Evolutionary conservation across 2,113 vertebrate species (phyloP).

Genomic region (Uria lomvia): DNA sequence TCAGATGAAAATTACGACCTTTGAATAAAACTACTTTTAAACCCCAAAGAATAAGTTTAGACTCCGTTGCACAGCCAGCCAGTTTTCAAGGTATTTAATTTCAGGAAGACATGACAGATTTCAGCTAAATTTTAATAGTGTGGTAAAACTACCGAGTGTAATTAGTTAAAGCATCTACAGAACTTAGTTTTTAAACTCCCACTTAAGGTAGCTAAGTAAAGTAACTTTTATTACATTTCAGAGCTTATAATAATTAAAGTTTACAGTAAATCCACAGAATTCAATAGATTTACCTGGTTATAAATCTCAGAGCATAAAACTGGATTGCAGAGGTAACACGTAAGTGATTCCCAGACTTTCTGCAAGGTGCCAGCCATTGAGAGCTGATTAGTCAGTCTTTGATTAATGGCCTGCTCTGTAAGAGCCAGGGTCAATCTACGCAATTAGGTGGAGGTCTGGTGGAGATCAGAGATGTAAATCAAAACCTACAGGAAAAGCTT

Average conservation of each 20-base stretch:
- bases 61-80: neutral
- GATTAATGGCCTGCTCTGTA: slow-evolving; percentile 44
- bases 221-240: neutral
- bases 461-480: slow-evolving; percentile 47
- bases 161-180: neutral
- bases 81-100: neutral
- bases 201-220: neutral
- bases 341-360: neutral
- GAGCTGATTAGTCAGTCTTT: slow-evolving; percentile 33
- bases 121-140: neutral
- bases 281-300: neutral
- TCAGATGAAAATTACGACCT: neutral
- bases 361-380: slow-evolving; percentile 23
- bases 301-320: slow-evolving; percentile 8
- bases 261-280: slow-evolving; percentile 32
- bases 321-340: neutral
- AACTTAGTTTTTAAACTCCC: neutral
- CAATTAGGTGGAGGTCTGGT: slow-evolving; percentile 40
- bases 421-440: slow-evolving; percentile 58
- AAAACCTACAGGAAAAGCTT: neutral
- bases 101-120: neutral
- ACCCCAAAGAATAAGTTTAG: neutral
- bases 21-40: neutral
- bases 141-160: neutral
- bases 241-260: neutral